Evolutionary conservation across 1,140 invertebrate genomes (phyloP).

Genomic region (Trypoxylus dichotomus): DNA sequence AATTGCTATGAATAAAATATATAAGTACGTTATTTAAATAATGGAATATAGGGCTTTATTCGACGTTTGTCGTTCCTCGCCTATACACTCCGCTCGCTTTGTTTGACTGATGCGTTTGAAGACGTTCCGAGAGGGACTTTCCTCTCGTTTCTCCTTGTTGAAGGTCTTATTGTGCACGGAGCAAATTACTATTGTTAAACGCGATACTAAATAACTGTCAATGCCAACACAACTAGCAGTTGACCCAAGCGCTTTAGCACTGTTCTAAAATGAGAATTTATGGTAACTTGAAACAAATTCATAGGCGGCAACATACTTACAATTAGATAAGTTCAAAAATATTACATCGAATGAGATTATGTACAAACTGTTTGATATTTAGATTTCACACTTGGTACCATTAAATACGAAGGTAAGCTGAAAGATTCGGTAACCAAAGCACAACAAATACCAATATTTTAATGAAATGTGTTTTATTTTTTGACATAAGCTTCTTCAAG

Average conservation of each 20-base stretch:
- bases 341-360: too few species aligned
- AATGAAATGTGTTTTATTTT: too few species aligned
- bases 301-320: too few species aligned
- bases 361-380: too few species aligned
- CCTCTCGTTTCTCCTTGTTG: slow-evolving; percentile 13
- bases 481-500: too few species aligned
- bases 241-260: neutral
- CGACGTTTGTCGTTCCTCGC: slow-evolving; percentile 10
- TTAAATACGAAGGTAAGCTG: too few species aligned
- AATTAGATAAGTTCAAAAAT: too few species aligned
- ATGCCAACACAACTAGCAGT: neutral
- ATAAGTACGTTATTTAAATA: slow-evolving; percentile 27
- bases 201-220: neutral
- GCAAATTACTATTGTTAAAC: neutral
- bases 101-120: neutral
- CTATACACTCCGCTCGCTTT: neutral
- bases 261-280: too few species aligned
- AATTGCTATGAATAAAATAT: slow-evolving; percentile 33
- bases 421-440: too few species aligned
- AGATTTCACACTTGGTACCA: too few species aligned
- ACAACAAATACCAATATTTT: too few species aligned
- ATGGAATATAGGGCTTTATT: slow-evolving; percentile 19
- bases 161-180: neutral
- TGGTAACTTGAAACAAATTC: too few species aligned
- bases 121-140: neutral